Evolutionary conservation across 2,113 vertebrate species (phyloP).

Genomic region (Chinchilla lanigera): DNA sequence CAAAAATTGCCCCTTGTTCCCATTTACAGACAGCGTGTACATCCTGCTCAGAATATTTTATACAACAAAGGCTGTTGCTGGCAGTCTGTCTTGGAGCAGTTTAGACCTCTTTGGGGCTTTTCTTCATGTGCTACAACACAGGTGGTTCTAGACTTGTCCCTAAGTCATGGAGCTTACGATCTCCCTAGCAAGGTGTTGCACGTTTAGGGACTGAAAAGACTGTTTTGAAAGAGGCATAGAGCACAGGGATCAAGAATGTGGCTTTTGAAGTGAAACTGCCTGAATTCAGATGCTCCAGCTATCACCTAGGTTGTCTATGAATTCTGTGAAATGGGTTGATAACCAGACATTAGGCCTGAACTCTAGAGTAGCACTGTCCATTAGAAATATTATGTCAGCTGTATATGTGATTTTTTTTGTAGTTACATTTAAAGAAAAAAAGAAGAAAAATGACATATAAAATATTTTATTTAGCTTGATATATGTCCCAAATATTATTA

Average conservation of each 20-base stretch:
- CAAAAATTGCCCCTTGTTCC: slow-evolving; percentile 69
- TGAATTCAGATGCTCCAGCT: not conserved
- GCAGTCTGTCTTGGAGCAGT: not conserved
- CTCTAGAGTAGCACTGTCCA: not conserved
- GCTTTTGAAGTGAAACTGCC: not conserved
- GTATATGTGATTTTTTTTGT: not conserved
- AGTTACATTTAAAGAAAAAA: not conserved
- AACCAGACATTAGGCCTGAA: not conserved
- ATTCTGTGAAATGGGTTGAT: slow-evolving; percentile 46
- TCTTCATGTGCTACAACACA: not conserved
- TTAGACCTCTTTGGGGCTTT: not conserved
- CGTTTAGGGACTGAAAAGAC: not conserved
- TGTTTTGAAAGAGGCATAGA: not conserved
- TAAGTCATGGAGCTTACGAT: no score
- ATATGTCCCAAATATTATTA: not conserved
- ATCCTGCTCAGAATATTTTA: not conserved
- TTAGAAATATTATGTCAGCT: not conserved
- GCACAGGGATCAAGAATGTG: not conserved
- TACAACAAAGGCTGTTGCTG: not conserved
- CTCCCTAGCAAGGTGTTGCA: not conserved
- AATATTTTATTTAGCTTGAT: not conserved
- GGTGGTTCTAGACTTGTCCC: not conserved
- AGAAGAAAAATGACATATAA: not conserved
- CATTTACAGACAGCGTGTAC: not conserved
- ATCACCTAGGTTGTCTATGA: rapidly evolving